Conservation (phyloP, 2,113 vertebrate species). For the Arothron firmamentum region DNA sequence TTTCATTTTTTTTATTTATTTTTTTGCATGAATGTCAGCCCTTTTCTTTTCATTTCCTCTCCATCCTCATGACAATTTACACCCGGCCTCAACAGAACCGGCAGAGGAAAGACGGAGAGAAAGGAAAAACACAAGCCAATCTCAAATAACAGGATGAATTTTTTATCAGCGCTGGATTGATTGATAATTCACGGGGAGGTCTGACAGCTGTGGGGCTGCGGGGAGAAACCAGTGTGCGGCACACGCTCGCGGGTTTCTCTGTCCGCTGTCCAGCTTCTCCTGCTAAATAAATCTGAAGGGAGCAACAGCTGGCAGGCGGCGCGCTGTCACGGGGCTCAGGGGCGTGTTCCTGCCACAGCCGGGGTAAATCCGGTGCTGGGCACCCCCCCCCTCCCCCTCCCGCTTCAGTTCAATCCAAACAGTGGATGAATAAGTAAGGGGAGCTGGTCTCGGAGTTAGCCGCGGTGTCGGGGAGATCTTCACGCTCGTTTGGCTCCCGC, state of each 20-base stretch:
- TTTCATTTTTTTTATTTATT: slow-evolving; percentile 40
- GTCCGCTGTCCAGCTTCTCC: slow-evolving; percentile 8
- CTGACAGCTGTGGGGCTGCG: slow-evolving; percentile 42
- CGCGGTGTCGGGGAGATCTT: no score
- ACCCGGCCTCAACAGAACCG: no score
- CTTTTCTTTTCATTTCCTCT: slow-evolving; percentile 5
- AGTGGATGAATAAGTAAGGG: no score
- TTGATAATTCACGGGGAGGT: slow-evolving; percentile 42
- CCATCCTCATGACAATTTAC: not conserved
- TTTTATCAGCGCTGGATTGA: slow-evolving; percentile 51
- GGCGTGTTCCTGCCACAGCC: not conserved
- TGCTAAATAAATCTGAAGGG: slow-evolving; percentile 33
- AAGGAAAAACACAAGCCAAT: not conserved
- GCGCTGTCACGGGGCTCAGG: slow-evolving; percentile 22
- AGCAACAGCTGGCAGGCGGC: slow-evolving; percentile 19
- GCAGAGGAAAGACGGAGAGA: no score
- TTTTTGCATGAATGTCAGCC: slow-evolving; percentile 52
- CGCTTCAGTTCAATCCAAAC: no score
- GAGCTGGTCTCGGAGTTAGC: no score
- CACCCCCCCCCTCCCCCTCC: no score
- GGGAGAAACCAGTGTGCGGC: slow-evolving; percentile 14
- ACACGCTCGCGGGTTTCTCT: slow-evolving; percentile 45
- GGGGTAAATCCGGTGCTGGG: no score
- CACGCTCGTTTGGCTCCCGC: no score
- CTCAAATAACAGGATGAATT: slow-evolving; percentile 49